Evolutionary conservation across 2,113 vertebrate genomes (phyloP).

Genomic region (Suncus etruscus): DNA sequence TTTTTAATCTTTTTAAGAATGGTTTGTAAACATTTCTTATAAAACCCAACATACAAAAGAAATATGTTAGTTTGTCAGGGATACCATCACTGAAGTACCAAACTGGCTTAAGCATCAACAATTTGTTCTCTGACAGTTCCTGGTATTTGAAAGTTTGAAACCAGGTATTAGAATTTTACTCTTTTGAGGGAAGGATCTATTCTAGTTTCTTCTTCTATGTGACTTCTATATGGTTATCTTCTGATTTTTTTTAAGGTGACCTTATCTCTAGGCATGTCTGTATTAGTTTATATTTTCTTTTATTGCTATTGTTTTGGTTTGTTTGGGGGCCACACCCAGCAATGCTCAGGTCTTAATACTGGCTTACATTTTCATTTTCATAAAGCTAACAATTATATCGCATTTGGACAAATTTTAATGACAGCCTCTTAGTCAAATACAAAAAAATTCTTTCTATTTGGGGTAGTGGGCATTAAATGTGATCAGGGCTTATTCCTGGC

Average conservation of each 20-base stretch:
- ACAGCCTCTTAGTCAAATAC: neutral
- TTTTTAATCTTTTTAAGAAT: too few species aligned
- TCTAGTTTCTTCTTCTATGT: neutral
- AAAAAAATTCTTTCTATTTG: neutral
- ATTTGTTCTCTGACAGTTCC: neutral
- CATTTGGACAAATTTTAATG: neutral
- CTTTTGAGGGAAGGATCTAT: neutral
- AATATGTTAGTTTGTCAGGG: neutral
- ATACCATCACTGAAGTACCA: neutral
- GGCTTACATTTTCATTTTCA: conserved; percentile 11
- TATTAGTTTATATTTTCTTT: too few species aligned
- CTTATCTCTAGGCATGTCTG: neutral
- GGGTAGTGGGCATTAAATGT: too few species aligned
- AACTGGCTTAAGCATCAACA: neutral
- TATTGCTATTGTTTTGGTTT: too few species aligned
- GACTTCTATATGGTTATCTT: neutral
- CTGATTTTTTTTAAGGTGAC: neutral
- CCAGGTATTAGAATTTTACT: neutral
- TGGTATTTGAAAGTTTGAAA: neutral
- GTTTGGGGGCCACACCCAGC: too few species aligned
- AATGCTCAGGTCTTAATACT: neutral
- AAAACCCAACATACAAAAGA: too few species aligned
- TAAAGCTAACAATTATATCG: neutral
- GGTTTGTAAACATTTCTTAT: too few species aligned
- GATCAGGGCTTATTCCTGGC: too few species aligned